Base-by-base conservation (phyloP, 2,888 invertebrate species). In the Yponomeuta cagnagella region DNA sequence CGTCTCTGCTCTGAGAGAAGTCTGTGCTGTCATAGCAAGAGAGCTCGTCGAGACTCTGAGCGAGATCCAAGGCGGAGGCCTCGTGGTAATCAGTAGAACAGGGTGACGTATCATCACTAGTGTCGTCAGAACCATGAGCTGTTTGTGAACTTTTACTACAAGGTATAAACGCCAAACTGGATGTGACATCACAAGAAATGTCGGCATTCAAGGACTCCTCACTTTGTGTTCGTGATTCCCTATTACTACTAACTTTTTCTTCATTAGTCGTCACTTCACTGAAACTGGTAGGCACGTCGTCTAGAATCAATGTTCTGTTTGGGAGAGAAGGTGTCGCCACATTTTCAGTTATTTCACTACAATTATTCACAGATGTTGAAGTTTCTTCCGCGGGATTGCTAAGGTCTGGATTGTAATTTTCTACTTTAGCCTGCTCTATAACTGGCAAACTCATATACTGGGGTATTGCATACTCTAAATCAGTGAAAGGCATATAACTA, bases 21-120 rank as follows among this genome's bases (percentile, higher is more conserved):
- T 90, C 90, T 3, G 86, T 84, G 77, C 88, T 89, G 78, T 89
- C 90, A 83, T 84, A 83, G 77, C 85, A 82, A 68, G 92, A 90
- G 31, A 87, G 77, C 77, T 92, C 91, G 72, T 89, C 91, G 69
- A 87, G 82, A 75, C 89, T 89, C 77, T 87, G 88, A 68, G 85
- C 85, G 75, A 88, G 76, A 76, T 90, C 91, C 68, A 91, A 82
- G 3, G 92, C 91, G 12, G 92, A 92, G 9, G 92, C 92, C 78
- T 92, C 92, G 68, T 91, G 92, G 74, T 92, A 92, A 77, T 92
- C 92, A 1, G 91, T 90, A 63, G 92, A 92, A 77, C 92, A 90
- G 10, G 92, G 89, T 43, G 91, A 92, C 12, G 91, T 92, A 71
- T 88, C 88, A 33, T 87, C 88, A 79, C 89, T 90, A 10, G 92